Percentiles rank a stretch among this genome's conserved stretches.
These are phyloP conservation scores for Phylloscopus whistleri DNA, from an alignment of 2,113 vertebrate genomes.

Conservation along the genomic window DNA sequence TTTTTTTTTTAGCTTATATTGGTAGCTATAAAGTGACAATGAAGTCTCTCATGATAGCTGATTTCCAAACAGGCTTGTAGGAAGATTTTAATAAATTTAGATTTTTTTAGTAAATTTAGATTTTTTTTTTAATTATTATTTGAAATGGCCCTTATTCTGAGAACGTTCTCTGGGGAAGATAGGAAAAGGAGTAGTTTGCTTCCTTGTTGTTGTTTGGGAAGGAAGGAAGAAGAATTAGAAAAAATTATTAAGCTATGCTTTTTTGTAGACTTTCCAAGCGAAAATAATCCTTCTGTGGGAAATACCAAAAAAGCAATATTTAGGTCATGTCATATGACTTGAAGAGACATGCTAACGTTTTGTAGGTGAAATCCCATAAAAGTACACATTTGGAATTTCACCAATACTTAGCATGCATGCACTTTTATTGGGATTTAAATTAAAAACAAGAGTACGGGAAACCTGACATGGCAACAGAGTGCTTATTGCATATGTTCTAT, in stretches of 20 bases:
- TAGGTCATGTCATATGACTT: background rate
- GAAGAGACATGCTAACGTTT: background rate
- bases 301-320: background rate
- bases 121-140: background rate
- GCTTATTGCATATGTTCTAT: background rate
- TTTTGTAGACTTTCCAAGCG: background rate
- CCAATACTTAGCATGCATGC: background rate
- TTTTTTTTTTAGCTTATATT: background rate
- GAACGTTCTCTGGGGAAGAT: background rate
- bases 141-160: background rate
- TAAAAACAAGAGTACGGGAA: conserved; percentile 2
- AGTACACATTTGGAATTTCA: background rate
- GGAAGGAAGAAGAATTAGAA: background rate
- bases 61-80: background rate
- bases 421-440: background rate
- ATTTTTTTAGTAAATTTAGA: background rate
- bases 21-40: background rate
- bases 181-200: background rate
- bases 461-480: background rate
- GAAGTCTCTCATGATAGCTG: background rate
- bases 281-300: background rate
- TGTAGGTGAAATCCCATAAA: background rate
- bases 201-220: background rate
- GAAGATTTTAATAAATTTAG: background rate
- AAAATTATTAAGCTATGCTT: background rate